Conservation (phyloP, 2,797 vertebrate genomes). For the Apodemus agrarius region DNA sequence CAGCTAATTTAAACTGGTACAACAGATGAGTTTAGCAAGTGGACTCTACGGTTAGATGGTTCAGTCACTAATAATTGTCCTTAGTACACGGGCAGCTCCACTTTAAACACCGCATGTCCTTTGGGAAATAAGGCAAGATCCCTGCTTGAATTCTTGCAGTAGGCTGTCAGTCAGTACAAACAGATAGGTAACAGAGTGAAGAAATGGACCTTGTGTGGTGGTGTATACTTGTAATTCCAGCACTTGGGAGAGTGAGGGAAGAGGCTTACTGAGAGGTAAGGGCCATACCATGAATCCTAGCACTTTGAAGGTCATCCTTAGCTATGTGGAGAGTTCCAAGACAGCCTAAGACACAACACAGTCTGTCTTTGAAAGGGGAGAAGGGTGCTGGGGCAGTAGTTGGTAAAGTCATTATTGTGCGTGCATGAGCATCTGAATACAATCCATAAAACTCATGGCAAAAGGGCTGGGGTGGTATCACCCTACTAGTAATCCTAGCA, state of each 20-base stretch:
- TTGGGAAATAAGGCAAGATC: neutral
- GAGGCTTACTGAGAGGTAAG: neutral
- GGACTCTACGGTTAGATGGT: neutral
- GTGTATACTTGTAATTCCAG: neutral
- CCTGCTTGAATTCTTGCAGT: neutral
- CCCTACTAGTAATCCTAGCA: neutral
- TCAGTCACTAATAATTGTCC: neutral
- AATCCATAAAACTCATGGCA: neutral
- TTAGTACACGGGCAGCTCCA: neutral
- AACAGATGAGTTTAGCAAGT: neutral
- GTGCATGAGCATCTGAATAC: neutral
- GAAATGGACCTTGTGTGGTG: neutral
- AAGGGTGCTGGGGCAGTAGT: neutral
- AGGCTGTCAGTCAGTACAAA: neutral
- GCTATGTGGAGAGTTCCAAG: neutral
- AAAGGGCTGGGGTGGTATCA: neutral
- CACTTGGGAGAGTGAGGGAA: neutral
- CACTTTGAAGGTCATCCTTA: neutral
- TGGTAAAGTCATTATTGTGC: neutral
- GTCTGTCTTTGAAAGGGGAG: neutral
- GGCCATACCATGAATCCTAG: neutral
- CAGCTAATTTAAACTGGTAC: neutral
- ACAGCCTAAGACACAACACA: neutral
- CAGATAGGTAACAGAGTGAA: neutral
- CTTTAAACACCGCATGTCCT: neutral